Evolutionary conservation across 2,888 invertebrate species (phyloP), one percentile per base, ranked within the genome.

Genomic region (Agrilus cyanescens): DNA sequence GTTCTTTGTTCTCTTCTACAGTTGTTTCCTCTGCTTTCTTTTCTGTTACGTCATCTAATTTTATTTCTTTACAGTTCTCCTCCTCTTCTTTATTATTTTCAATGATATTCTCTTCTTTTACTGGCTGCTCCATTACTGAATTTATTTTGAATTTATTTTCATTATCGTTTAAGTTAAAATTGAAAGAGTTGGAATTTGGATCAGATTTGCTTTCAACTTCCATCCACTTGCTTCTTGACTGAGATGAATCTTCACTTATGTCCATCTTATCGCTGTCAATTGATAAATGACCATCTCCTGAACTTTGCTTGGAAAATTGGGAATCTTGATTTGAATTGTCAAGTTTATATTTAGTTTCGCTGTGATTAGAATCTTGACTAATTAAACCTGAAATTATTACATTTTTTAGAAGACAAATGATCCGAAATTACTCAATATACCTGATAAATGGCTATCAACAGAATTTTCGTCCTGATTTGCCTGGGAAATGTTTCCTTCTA

Each of bases 281-380:
- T 0, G 75, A 76, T 20, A 75, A 56, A 14, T 68, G 67, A 43
- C 75, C 76, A 44, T 76, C 74, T 10, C 25, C 25, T 4, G 75
- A 77, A 16, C 78, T 78, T 13, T 78, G 75, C 58, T 75, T 75
- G 1, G 78, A 78, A 1, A 76, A 58, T 38, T 76, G 73, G 0
- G 78, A 76, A 46, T 81, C 76, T 47, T 80, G 78, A 54, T 69
- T 71, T 1, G 65, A 63, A 25, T 63, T 55, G 37, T 70, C 70
- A 40, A 56, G 51, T 38, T 15, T 20, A 2, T 25, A 34, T 13
- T 16, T 8, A 41, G 46, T 3, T 10, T 50, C 49, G 30, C 59
- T 61, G 30, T 58, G 55, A 49, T 60, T 65, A 6, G 71, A 73
- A 49, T 72, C 67, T 45, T 74, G 73, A 50, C 73, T 74, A 25